A percentile compares a stretch with the other conserved stretches of the same genome.
phyloP scores from a whole-genome alignment of 1,140 invertebrate genomes.

The Ylistrum balloti region DNA sequence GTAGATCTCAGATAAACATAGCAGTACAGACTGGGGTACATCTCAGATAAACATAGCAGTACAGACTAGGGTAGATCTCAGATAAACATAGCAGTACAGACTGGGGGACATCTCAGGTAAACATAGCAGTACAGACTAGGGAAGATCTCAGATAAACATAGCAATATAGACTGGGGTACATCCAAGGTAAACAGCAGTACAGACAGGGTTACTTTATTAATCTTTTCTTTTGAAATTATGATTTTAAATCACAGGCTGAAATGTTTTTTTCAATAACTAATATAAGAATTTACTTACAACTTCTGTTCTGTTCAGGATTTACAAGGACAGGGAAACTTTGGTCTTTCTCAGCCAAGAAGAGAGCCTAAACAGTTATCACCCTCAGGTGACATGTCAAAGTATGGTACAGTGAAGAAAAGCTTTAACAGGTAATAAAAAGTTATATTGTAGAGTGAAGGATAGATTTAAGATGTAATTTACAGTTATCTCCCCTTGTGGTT shows the following conservation, averaged over 20 bases:
- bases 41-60: neutral
- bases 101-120: no score
- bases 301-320: constrained; percentile 65
- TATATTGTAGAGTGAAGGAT: neutral
- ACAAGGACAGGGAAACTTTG: constrained; percentile 72
- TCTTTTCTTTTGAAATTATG: no score
- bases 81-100: neutral
- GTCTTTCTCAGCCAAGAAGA: constrained; percentile 64
- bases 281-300: no score
- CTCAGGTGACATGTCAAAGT: constrained; percentile 73
- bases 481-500: no score
- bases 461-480: neutral
- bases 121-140: neutral
- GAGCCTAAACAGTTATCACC: constrained; percentile 70
- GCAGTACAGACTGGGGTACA: neutral
- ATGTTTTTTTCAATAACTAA: no score
- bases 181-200: no score
- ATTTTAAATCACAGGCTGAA: no score
- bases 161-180: neutral
- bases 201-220: no score
- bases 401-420: constrained; percentile 79
- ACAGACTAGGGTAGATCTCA: neutral
- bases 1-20: neutral
- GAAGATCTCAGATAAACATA: neutral
- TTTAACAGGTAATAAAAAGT: constrained; percentile 53